Evolutionary conservation across 2,888 invertebrate species (phyloP).

Genomic region (Parthenolecanium corni): DNA sequence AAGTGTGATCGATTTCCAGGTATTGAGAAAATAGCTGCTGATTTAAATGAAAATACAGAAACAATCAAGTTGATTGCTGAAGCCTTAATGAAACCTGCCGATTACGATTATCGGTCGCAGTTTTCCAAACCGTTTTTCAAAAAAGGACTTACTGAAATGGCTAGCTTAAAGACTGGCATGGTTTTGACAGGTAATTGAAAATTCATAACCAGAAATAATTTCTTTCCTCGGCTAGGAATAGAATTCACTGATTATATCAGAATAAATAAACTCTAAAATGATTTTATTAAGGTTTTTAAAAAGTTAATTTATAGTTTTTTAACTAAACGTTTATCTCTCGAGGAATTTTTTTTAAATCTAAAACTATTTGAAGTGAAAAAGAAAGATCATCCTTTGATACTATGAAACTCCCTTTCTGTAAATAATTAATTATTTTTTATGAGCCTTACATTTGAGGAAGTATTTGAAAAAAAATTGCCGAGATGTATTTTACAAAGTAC

Average conservation of each 20-base stretch:
- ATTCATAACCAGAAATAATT: background rate
- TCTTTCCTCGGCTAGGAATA: background rate
- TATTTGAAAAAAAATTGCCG: no score
- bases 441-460: no score
- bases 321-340: background rate
- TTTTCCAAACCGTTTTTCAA: slow-evolving; percentile 62
- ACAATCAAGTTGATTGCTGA: slow-evolving; percentile 59
- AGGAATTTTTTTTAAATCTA: no score
- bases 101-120: slow-evolving; percentile 61
- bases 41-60: slow-evolving; percentile 49
- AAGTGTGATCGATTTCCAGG: slow-evolving; percentile 27
- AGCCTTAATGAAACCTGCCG: slow-evolving; percentile 55
- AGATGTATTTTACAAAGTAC: no score
- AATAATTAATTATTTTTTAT: no score
- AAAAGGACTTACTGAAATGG: slow-evolving; percentile 53
- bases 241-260: no score
- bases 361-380: no score
- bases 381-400: no score
- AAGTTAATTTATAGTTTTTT: no score
- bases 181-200: slow-evolving; percentile 48
- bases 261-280: no score
- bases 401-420: no score
- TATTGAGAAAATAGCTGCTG: slow-evolving; percentile 39
- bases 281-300: no score
- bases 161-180: slow-evolving; percentile 51